Conservation (phyloP, 1,140 invertebrate species). For the Anthonomus grandis region DNA sequence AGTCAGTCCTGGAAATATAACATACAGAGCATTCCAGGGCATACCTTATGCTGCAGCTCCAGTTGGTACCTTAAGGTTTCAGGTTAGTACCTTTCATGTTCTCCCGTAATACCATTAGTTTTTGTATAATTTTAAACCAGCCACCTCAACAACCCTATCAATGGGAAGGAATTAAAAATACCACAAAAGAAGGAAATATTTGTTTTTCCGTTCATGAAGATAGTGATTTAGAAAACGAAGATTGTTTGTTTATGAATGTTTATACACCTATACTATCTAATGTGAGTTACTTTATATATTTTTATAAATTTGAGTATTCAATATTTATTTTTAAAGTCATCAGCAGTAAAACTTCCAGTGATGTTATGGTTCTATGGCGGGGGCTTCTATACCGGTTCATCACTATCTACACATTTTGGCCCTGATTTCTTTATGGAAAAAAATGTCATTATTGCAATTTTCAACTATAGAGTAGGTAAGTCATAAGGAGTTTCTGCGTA, state of each 20-base stretch:
- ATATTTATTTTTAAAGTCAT: too few species aligned
- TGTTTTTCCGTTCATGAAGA: conserved; percentile 18
- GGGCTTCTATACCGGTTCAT: conserved; percentile 56
- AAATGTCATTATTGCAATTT: conserved; percentile 58
- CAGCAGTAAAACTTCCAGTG: conserved; percentile 40
- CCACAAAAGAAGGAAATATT: conserved; percentile 12
- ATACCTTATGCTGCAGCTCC: conserved; percentile 18
- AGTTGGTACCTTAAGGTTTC: conserved; percentile 12
- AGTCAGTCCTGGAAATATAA: not conserved
- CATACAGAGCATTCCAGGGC: conserved; percentile 19
- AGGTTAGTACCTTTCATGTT: too few species aligned
- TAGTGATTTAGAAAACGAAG: conserved; percentile 18
- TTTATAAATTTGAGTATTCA: not conserved
- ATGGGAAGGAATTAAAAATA: conserved; percentile 13
- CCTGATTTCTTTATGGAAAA: conserved; percentile 56
- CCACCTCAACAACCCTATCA: conserved; percentile 1
- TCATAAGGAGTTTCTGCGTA: too few species aligned
- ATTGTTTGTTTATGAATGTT: conserved; percentile 18
- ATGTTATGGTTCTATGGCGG: conserved; percentile 58
- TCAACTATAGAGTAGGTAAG: conserved; percentile 53
- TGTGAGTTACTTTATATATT: not conserved
- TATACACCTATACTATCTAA: conserved; percentile 5
- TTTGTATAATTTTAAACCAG: too few species aligned
- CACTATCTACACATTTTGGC: conserved; percentile 47
- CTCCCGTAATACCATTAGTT: too few species aligned